A percentile compares a stretch with the other conserved stretches of the same genome.
phyloP scores from a whole-genome alignment of 2,113 vertebrate genomes.

The Pelecanoides urinatrix region DNA sequence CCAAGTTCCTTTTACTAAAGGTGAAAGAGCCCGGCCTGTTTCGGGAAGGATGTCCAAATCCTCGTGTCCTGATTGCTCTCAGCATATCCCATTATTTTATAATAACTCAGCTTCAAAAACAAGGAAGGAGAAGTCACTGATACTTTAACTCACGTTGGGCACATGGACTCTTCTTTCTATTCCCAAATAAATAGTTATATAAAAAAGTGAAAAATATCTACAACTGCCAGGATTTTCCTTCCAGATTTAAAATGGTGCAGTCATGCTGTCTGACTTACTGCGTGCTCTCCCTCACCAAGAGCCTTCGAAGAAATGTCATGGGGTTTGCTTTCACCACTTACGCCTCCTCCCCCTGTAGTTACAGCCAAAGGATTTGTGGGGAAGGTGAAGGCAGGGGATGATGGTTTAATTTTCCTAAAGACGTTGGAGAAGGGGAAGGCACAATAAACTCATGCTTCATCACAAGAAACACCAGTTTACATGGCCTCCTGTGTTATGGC shows the following conservation, averaged over 20 bases:
- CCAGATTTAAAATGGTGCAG: not conserved
- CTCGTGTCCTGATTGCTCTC: not conserved
- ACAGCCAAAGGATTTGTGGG: not conserved
- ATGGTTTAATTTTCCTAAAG: not conserved
- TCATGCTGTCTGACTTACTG: not conserved
- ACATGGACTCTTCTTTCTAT: not conserved
- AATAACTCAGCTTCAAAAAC: not conserved
- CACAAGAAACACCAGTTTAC: not conserved
- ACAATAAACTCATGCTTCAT: not conserved
- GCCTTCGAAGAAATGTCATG: not conserved
- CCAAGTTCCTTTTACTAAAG: not conserved
- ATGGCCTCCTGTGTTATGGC: not conserved
- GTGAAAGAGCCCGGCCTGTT: not conserved
- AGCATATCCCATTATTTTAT: not conserved
- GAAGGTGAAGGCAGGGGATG: not conserved
- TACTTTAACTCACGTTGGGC: not conserved
- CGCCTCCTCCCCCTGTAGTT: not conserved
- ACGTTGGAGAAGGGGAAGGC: not conserved
- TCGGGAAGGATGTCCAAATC: not conserved
- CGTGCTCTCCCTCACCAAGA: not conserved
- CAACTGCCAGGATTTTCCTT: not conserved
- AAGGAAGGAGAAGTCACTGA: not conserved
- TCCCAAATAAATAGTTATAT: not conserved
- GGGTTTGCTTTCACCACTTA: not conserved
- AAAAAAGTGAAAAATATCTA: not conserved